phyloP scores from a whole-genome alignment of 1,140 invertebrate genomes.

The Phthorimaea operculella region DNA sequence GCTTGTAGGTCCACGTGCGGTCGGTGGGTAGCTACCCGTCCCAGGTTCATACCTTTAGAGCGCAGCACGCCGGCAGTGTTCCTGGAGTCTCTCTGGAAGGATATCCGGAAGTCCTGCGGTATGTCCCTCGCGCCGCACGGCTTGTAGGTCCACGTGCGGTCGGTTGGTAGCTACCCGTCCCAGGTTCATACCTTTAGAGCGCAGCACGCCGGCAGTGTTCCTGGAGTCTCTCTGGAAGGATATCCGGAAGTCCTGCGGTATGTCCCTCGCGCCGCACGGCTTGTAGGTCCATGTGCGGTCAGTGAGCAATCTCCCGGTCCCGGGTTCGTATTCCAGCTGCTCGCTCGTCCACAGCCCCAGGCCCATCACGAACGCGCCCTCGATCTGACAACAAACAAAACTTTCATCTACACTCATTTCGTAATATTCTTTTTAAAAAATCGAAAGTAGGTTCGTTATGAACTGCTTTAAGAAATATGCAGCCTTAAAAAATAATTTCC shows the following conservation, averaged over 20 bases:
- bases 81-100: conserved; percentile 71
- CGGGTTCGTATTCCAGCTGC: conserved; percentile 70
- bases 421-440: no score
- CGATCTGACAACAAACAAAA: conserved; percentile 71
- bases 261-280: conserved; percentile 77
- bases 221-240: conserved; percentile 72
- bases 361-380: conserved; percentile 84
- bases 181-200: conserved; percentile 76
- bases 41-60: conserved; percentile 77
- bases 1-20: conserved; percentile 81
- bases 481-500: no score
- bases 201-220: conserved; percentile 74
- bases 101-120: conserved; percentile 76
- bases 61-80: conserved; percentile 75
- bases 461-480: no score
- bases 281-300: conserved; percentile 82
- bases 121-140: conserved; percentile 78
- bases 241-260: conserved; percentile 78
- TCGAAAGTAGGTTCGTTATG: no score
- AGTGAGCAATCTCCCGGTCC: conserved; percentile 72
- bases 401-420: no score
- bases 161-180: conserved; percentile 72
- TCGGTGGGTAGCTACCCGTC: conserved; percentile 73
- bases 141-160: conserved; percentile 81
- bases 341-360: conserved; percentile 78